Evolutionary conservation across 2,113 vertebrate species (phyloP).

Genomic region (Acanthochromis polyacanthus): DNA sequence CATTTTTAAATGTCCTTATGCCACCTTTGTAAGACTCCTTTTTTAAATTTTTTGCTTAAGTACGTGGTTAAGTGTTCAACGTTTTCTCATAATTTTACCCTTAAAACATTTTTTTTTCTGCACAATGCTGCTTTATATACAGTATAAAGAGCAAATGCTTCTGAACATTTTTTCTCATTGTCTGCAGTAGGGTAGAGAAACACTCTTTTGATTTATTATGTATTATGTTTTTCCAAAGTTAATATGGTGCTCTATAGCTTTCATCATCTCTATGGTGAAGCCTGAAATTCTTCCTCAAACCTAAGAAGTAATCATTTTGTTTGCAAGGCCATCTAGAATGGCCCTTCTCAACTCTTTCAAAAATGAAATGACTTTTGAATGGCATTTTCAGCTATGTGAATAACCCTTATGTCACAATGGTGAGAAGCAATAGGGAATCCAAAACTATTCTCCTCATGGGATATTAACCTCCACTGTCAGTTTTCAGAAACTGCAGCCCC

Average conservation of each 20-base stretch:
- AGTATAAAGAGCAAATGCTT: background rate
- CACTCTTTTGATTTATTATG: background rate
- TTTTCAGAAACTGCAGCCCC: slow-evolving; percentile 23
- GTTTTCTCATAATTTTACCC: too few species aligned
- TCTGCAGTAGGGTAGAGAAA: background rate
- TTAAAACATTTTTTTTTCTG: too few species aligned
- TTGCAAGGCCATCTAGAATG: background rate
- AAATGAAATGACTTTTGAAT: slow-evolving; percentile 17
- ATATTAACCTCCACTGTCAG: slow-evolving; percentile 15
- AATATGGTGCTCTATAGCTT: background rate
- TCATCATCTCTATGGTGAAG: background rate
- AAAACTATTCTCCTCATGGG: slow-evolving; percentile 18
- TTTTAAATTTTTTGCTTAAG: too few species aligned
- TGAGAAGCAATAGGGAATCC: slow-evolving; percentile 7
- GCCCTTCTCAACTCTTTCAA: background rate
- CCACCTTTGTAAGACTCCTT: too few species aligned
- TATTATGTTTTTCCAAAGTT: background rate
- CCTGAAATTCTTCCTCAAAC: background rate
- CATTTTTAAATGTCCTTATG: too few species aligned
- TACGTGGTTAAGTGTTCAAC: too few species aligned
- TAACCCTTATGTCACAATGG: slow-evolving; percentile 2
- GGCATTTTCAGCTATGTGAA: slow-evolving; percentile 28
- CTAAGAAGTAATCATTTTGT: background rate
- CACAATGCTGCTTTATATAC: background rate
- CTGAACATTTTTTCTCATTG: background rate